A percentile compares a stretch with the other conserved stretches of the same genome.
Conservation (phyloP, 1,140 invertebrate species). For the Trichomalopsis sarcophagae region DNA sequence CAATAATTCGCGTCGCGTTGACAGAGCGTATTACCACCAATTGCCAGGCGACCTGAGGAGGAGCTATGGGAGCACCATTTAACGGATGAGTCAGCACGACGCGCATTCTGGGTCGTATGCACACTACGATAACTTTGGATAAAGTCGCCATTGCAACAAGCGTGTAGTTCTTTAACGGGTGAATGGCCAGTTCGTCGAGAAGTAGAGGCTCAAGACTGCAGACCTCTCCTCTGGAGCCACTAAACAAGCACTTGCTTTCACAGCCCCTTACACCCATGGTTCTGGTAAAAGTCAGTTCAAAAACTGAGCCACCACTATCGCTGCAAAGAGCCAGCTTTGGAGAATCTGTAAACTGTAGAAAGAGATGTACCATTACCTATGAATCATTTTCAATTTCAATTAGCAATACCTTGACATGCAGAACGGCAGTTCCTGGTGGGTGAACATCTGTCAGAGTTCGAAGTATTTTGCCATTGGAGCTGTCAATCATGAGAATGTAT, state of each 20-base stretch:
- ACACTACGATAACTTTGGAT: slow-evolving; percentile 93
- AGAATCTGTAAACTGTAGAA: slow-evolving; percentile 83
- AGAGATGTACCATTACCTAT: background rate
- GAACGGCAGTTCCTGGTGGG: slow-evolving; percentile 89
- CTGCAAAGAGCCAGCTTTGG: slow-evolving; percentile 88
- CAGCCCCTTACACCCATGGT: slow-evolving; percentile 91
- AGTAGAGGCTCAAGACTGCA: slow-evolving; percentile 90
- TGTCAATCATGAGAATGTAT: slow-evolving; percentile 89
- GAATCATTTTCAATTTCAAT: slow-evolving; percentile 10
- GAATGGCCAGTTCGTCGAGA: slow-evolving; percentile 80
- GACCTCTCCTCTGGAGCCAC: slow-evolving; percentile 95
- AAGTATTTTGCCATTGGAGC: slow-evolving; percentile 84
- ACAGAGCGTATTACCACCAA: slow-evolving; percentile 89
- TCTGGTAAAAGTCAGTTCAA: slow-evolving; percentile 93
- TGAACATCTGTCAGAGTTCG: slow-evolving; percentile 89
- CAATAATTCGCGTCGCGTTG: slow-evolving; percentile 83
- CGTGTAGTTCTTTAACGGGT: slow-evolving; percentile 84
- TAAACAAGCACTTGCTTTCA: slow-evolving; percentile 93
- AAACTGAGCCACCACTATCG: slow-evolving; percentile 98
- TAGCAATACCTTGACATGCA: slow-evolving; percentile 85
- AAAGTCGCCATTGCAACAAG: slow-evolving; percentile 94
- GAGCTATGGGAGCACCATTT: slow-evolving; percentile 79
- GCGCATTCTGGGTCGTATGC: slow-evolving; percentile 84
- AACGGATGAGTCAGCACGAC: slow-evolving; percentile 82
- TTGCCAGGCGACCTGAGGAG: slow-evolving; percentile 95